Base-by-base conservation (phyloP, 1,140 invertebrate species). In the Brachystomella parvula region DNA sequence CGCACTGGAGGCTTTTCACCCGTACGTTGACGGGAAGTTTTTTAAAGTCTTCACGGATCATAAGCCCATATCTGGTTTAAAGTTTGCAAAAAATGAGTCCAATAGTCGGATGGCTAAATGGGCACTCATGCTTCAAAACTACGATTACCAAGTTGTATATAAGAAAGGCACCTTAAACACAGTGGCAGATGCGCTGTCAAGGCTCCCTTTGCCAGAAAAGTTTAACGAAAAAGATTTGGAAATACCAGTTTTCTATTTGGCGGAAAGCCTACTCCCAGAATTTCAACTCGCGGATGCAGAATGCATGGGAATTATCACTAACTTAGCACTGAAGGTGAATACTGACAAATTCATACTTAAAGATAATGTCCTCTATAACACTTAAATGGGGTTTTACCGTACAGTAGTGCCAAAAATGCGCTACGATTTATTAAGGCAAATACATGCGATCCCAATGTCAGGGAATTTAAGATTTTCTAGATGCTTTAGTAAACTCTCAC, bases 61-160 rank as follows among this genome's bases (percentile, higher is more conserved):
- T 63, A 73, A 73, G 53, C 73, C 69, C 15, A 59, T 73, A 12
- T 66, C 61, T 68, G 24, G 35, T 19, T 24, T 65, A 6, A 33
- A 58, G 33, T 33, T 21, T 6, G 31, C 19, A 33, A 72, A 70
- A 49, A 82, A 76, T 73, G 67, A 81, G 9, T 65, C 75, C 26
- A 62, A 39, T 0, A 47, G 64, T 19, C 31, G 74, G 49, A 31
- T 78, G 12, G 67, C 75, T 64, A 39, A 73, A 59, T 76, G 75
- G 76, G 24, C 66, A 28, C n/a, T 76, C 12, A 2, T 32, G 12
- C 63, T 77, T 19, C 71, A 74, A 67, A 64, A 68, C 21, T 72
- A 75, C 62, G 63, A 72, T 58, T 66, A 74, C 35, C 24, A 68
- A 9, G 56, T 76, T 26, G 64, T 68, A 21, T 71, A 77, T 57